phyloP scores from a whole-genome alignment of 2,888 invertebrate genomes.

The Drosophila pegasa region DNA sequence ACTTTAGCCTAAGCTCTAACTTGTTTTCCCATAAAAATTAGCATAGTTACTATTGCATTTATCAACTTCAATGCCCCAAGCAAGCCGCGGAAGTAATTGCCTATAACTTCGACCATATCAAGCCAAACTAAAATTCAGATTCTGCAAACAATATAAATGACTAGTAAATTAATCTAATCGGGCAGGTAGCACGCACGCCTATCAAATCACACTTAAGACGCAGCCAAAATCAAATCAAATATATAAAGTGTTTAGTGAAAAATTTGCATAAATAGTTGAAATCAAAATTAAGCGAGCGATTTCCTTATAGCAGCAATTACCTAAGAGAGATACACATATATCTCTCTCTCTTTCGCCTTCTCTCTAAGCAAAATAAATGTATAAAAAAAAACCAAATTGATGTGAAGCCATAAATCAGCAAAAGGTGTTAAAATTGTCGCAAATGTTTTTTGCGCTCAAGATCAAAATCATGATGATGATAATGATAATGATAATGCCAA shows the following conservation, averaged over 20 bases:
- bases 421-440: constrained; percentile 47
- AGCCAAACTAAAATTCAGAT: not conserved
- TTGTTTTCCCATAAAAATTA: no score
- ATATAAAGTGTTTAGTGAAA: not conserved
- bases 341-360: not conserved
- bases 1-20: no score
- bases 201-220: constrained; percentile 10
- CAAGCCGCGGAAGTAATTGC: not conserved
- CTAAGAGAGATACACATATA: no score
- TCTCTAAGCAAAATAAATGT: not conserved
- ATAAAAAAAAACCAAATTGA: constrained; percentile 1
- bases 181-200: constrained; percentile 3
- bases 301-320: constrained; percentile 45
- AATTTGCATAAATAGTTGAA: constrained; percentile 26
- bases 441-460: constrained; percentile 41
- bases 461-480: constrained; percentile 49
- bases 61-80: not conserved
- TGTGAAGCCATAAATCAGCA: constrained; percentile 29
- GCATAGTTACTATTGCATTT: no score
- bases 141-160: not conserved
- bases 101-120: not conserved
- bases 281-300: constrained; percentile 19
- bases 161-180: constrained; percentile 1
- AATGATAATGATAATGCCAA: constrained; percentile 9
- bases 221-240: not conserved